Evolutionary conservation across 1,140 invertebrate genomes (phyloP).

Genomic region (Calephelis nemesis): DNA sequence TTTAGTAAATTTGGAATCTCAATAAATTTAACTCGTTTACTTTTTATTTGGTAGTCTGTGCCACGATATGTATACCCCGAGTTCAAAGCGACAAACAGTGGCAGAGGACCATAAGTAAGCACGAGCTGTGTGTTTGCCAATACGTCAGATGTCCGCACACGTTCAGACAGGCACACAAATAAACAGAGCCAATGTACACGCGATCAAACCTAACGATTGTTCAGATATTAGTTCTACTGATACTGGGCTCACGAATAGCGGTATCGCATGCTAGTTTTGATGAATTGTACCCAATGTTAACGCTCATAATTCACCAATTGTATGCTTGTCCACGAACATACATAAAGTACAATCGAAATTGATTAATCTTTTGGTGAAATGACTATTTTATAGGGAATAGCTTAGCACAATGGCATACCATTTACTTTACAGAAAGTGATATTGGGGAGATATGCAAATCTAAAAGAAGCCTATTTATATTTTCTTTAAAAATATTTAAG

Average conservation of each 20-base stretch:
- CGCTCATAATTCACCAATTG: constrained; percentile 46
- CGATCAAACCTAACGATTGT: constrained; percentile 49
- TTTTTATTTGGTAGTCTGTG: no score
- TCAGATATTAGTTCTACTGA: constrained; percentile 58
- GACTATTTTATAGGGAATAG: constrained; percentile 6
- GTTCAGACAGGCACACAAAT: constrained; percentile 34
- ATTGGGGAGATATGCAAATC: no score
- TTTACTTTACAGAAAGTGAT: no score
- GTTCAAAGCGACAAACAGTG: constrained; percentile 29
- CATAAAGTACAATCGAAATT: constrained; percentile 21
- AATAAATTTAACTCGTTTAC: no score
- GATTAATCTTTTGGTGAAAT: constrained; percentile 8
- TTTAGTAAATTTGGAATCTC: no score
- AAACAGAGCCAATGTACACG: constrained; percentile 36
- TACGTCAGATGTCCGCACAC: constrained; percentile 30
- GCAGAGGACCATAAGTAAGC: constrained; percentile 33
- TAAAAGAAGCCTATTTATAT: no score
- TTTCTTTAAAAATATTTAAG: no score
- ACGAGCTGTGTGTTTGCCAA: constrained; percentile 41
- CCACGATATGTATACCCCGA: constrained; percentile 13
- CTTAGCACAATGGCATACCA: background rate
- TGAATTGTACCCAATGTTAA: constrained; percentile 52
- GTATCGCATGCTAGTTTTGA: constrained; percentile 55
- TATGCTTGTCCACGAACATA: constrained; percentile 34
- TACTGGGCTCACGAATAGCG: constrained; percentile 48